Conservation (phyloP, 2,888 invertebrate species). For the Melieria picta region DNA sequence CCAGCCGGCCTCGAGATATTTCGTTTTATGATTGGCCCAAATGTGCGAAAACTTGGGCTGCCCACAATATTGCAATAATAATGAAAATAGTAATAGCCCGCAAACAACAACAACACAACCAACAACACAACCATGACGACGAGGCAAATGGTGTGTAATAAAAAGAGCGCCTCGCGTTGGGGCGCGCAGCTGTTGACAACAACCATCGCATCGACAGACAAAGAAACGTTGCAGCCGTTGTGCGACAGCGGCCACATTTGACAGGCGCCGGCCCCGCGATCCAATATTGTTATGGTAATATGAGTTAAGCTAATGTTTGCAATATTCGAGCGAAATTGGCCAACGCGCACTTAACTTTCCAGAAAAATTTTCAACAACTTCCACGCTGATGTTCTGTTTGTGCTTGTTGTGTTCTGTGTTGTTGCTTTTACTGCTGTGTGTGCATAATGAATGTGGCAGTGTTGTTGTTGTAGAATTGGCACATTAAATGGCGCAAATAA, state of each 20-base stretch:
- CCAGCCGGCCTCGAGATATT: no score
- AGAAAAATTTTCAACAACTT: neutral
- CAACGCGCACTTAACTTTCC: slow-evolving; percentile 8
- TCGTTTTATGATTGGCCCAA: no score
- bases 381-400: neutral
- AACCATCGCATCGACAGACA: neutral
- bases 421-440: neutral
- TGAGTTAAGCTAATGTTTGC: slow-evolving; percentile 27
- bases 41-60: no score
- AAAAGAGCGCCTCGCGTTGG: neutral
- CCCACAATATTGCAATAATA: slow-evolving; percentile 20
- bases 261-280: no score
- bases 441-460: neutral
- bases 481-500: neutral
- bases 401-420: neutral
- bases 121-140: neutral
- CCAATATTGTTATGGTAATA: slow-evolving; percentile 26
- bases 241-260: neutral
- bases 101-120: slow-evolving; percentile 11
- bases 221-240: neutral
- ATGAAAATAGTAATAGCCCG: slow-evolving; percentile 24
- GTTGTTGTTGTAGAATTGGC: neutral
- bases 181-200: neutral
- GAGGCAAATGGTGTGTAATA: slow-evolving; percentile 7
- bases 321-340: slow-evolving; percentile 23